These are phyloP conservation scores for Villa cingulata DNA, from an alignment of 2,888 invertebrate species.

Conservation along the genomic window DNA sequence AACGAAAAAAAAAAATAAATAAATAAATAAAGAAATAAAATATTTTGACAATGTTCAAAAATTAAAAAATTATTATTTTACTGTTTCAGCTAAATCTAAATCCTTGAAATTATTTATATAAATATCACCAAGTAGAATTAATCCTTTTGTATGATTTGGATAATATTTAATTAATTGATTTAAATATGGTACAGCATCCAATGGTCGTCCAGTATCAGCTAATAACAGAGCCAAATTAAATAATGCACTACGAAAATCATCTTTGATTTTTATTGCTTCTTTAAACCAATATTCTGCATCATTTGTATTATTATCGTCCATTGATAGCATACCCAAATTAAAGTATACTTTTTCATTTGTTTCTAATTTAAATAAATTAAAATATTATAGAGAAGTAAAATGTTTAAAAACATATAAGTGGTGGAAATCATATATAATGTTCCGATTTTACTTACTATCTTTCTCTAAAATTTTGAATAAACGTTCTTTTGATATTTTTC, in stretches of 20 bases:
- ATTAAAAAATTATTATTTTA: slow-evolving; percentile 39
- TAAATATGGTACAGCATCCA: slow-evolving; percentile 84
- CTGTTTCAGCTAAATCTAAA: slow-evolving; percentile 83
- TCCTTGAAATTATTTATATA: slow-evolving; percentile 93
- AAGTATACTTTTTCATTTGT: slow-evolving; percentile 87
- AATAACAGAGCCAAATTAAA: slow-evolving; percentile 85
- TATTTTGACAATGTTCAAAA: neutral
- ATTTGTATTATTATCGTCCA: slow-evolving; percentile 83
- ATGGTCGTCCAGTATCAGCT: slow-evolving; percentile 74
- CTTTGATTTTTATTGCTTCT: slow-evolving; percentile 73
- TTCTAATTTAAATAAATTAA: slow-evolving; percentile 30
- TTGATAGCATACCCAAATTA: slow-evolving; percentile 90
- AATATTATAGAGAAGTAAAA: neutral
- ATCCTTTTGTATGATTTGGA: slow-evolving; percentile 87
- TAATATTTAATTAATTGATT: slow-evolving; percentile 82
- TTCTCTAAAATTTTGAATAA: slow-evolving; percentile 67
- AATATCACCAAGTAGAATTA: slow-evolving; percentile 87
- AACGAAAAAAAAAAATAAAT: slow-evolving; percentile 19
- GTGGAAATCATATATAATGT: neutral
- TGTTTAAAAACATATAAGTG: no score
- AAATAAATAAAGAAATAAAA: neutral
- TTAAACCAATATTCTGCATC: slow-evolving; percentile 87
- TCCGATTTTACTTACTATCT: slow-evolving; percentile 37
- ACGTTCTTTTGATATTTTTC: slow-evolving; percentile 67
- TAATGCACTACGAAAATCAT: slow-evolving; percentile 82